Conservation (phyloP, 2,113 vertebrate species). For the Malurus alboscapulatus region DNA sequence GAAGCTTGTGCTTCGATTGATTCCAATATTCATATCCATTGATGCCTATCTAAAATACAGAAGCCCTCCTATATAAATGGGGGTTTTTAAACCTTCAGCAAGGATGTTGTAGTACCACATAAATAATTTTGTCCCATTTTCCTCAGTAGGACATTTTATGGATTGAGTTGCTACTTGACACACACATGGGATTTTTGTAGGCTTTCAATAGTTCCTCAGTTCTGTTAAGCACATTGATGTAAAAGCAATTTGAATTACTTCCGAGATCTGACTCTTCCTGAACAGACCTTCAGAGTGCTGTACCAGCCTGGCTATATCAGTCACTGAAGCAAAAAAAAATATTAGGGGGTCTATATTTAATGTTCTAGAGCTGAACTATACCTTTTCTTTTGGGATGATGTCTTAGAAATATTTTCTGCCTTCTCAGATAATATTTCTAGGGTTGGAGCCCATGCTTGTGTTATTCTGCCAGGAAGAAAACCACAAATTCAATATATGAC, state of each 20-base stretch:
- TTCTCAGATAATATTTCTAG: not conserved
- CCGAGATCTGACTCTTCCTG: not conserved
- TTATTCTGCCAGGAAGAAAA: not conserved
- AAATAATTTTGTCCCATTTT: not conserved
- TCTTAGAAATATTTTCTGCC: not conserved
- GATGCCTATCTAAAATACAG: not conserved
- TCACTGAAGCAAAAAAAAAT: not conserved
- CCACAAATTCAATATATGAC: not conserved
- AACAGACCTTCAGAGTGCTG: not conserved
- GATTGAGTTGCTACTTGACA: not conserved
- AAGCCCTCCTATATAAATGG: not conserved
- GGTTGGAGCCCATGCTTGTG: not conserved
- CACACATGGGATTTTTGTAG: not conserved
- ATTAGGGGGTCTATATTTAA: not conserved
- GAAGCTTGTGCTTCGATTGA: not conserved
- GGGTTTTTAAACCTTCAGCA: not conserved
- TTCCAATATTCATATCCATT: not conserved
- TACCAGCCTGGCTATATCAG: not conserved
- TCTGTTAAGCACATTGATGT: not conserved
- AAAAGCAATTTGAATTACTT: not conserved
- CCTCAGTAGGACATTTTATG: not conserved
- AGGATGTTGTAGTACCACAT: not conserved
- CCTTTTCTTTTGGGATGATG: not conserved
- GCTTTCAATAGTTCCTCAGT: not conserved
- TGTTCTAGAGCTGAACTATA: not conserved